Evolutionary conservation across 2,888 invertebrate genomes (phyloP).

Genomic region (Fissipunctia ypsillon): DNA sequence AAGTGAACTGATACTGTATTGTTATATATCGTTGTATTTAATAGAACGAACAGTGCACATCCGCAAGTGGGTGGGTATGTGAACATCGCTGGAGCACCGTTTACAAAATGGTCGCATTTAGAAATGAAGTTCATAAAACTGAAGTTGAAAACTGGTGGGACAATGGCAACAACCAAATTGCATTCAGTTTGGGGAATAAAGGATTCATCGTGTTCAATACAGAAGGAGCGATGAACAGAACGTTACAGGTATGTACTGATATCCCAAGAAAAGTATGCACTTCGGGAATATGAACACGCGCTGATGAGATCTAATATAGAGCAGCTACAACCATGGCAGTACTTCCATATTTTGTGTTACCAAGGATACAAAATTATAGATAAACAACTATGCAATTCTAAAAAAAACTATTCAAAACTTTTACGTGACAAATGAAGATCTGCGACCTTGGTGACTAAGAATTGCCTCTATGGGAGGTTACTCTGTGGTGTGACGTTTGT

Average conservation of each 20-base stretch:
- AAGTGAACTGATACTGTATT: neutral
- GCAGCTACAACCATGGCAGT: neutral
- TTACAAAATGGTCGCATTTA: constrained; percentile 94
- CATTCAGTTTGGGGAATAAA: constrained; percentile 93
- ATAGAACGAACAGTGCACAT: constrained; percentile 90
- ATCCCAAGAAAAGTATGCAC: neutral
- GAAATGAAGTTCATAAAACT: constrained; percentile 91
- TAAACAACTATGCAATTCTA: neutral
- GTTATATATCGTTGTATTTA: neutral
- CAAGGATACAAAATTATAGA: neutral
- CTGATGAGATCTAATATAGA: neutral
- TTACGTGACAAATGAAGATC: neutral
- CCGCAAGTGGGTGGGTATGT: constrained; percentile 93
- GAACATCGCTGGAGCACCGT: constrained; percentile 96
- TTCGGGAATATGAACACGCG: neutral
- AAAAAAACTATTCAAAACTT: neutral
- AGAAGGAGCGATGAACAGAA: constrained; percentile 90
- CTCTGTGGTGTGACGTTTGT: neutral
- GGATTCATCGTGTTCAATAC: constrained; percentile 94
- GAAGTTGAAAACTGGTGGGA: constrained; percentile 93
- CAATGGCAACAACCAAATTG: constrained; percentile 94
- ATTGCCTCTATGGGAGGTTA: neutral
- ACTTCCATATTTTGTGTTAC: neutral
- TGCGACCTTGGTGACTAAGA: neutral
- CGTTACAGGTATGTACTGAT: constrained; percentile 85